Evolutionary conservation across 37 sponge, comb jelly and placozoan genomes (phyloP), one percentile per base, ranked within the genome.

Genomic region (Aplysina aerophoba): DNA sequence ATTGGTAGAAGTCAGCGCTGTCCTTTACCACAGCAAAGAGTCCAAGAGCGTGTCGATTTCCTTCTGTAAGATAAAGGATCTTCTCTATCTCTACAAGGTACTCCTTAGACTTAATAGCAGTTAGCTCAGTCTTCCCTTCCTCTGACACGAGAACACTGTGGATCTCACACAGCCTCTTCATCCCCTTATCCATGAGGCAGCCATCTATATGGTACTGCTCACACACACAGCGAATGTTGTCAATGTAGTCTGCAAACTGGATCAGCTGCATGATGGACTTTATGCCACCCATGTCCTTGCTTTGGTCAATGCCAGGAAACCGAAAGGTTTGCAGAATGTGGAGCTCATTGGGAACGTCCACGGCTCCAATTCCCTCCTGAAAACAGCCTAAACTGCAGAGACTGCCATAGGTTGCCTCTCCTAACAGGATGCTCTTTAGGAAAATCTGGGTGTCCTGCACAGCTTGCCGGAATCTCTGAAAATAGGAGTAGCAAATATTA

Each of bases 1-100:
- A 89, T 54, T 85, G 82, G 84, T 93, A 81, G 83, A 93, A 93
- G 15, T 84, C 86, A 53, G 88, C 77, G 63, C 91, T 90, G 61
- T 90, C 84, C 0, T 81, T 39, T 4, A 90, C 82, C 24, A 87
- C 87, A 34, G 74, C 58, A 82, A 93, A 93, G 8, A 93, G 81
- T 4, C 79, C 71, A 33, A 93, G 82, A 59, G 68, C 80, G 0
- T 37, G 59, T 0, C 25, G 30, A 53, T 62, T 21, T 15, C 0
- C 6, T 25, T 39, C 27, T 34, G 81, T 69, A 20, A 88, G 62
- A 33, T 50, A 53, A 17, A 93, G 86, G 16, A 88, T 24, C 19
- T 55, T 16, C 17, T 59, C 40, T 22, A 93, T 88, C 28, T 74
- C 77, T 16, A 71, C 66, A 60, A 87, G 59, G 19, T 90, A 81